Evolutionary conservation across 2,113 vertebrate genomes (phyloP), one percentile per base, ranked within the genome.

Genomic region (Ellobius talpinus): DNA sequence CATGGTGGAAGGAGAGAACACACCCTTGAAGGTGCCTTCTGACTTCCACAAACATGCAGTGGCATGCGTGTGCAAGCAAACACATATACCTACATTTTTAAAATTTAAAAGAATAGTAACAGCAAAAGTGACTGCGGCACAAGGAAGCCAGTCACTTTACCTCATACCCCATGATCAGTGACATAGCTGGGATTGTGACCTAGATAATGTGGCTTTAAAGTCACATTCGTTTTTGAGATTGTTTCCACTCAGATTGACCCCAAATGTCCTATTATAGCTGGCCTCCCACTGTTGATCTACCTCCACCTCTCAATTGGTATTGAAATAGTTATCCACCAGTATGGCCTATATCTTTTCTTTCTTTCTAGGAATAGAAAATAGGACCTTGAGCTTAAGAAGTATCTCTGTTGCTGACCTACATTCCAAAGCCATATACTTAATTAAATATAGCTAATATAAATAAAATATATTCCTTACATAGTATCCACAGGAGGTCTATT

Each of bases 141-240:
- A 82, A 31, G 72, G 39, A 92, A 33, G 19, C 31, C 26, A 89
- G 61, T 91, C n/a, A 45, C 33, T 91, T 82, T 73, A 42, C 39
- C 68, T 87, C 36, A 70, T 19, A 94, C 58, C 21, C 21, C 45
- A 74, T 4, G 68, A 50, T 29, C 68, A 68, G 33, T 78, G 63
- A 87, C 39, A 84, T 19, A 89, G 68, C 55, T 89, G 21, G 36
- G 39, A 93, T 36, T 78, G 19, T 55, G 94, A 95, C 23, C 70
- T 82, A 76, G 68, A 87, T 92, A 95, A 58, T 66, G 52, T 73
- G 63, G n/a, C 39, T 91, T 89, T 39, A 70, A 85, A 45, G 55
- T 65, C 47, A 33, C n/a, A 78, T 66, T 91, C 12, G 47, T 77
- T 77, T 77, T 13, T 45, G 29, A 63, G 39, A 63, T 14, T 16